Evolutionary conservation across 2,888 invertebrate species (phyloP).

Genomic region (Caenorhabditis sp.): DNA sequence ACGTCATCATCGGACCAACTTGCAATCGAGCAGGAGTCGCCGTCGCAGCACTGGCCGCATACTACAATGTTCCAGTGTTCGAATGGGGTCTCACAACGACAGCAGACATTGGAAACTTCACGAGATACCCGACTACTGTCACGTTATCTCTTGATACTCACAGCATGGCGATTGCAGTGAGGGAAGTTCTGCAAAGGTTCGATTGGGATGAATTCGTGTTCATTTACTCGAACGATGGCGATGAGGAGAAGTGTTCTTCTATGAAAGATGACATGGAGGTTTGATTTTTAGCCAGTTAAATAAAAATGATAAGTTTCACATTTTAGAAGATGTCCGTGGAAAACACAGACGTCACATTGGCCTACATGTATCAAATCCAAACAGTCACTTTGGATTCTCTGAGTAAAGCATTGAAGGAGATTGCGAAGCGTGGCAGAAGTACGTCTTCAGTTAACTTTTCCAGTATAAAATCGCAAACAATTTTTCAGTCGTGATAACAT

Average conservation of each 20-base stretch:
- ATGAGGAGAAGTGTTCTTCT: constrained; percentile 57
- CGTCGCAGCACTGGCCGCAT: constrained; percentile 59
- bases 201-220: constrained; percentile 75
- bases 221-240: constrained; percentile 67
- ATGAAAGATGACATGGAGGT: constrained; percentile 66
- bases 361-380: constrained; percentile 53
- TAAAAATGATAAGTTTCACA: no score
- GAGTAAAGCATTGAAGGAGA: constrained; percentile 33
- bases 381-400: constrained; percentile 34
- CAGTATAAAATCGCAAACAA: no score
- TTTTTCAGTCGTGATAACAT: constrained; percentile 46
- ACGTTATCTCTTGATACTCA: constrained; percentile 45
- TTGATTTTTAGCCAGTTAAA: not conserved
- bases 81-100: constrained; percentile 66
- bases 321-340: constrained; percentile 42
- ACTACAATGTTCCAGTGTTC: constrained; percentile 65
- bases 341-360: constrained; percentile 33
- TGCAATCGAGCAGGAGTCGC: constrained; percentile 72
- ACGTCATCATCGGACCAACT: constrained; percentile 76
- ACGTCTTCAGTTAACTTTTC: not conserved
- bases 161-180: constrained; percentile 59
- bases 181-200: constrained; percentile 64
- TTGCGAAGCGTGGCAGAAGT: constrained; percentile 48
- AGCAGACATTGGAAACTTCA: constrained; percentile 52
- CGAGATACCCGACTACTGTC: constrained; percentile 60